Conservation (phyloP, 2,888 invertebrate species). For the Watsonalla cultraria region DNA sequence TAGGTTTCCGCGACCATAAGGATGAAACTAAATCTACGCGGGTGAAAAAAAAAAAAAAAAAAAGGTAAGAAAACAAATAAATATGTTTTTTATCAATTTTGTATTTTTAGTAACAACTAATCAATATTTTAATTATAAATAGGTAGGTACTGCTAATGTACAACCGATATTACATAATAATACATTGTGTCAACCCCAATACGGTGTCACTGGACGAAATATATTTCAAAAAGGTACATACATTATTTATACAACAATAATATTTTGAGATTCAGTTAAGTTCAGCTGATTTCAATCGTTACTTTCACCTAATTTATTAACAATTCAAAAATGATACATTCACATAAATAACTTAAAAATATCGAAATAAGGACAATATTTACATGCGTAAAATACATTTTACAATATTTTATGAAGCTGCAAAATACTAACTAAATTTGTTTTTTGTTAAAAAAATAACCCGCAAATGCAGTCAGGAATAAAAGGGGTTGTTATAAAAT, state of each 20-base stretch:
- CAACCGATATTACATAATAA: slow-evolving; percentile 54
- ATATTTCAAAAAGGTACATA: slow-evolving; percentile 62
- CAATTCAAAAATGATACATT: slow-evolving; percentile 64
- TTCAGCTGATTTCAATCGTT: slow-evolving; percentile 73
- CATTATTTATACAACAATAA: slow-evolving; percentile 54
- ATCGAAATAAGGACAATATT: slow-evolving; percentile 53
- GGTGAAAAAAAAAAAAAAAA: no score
- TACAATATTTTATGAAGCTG: slow-evolving; percentile 9
- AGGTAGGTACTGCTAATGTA: slow-evolving; percentile 74
- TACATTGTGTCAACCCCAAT: slow-evolving; percentile 59
- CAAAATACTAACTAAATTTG: slow-evolving; percentile 11
- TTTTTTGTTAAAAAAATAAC: slow-evolving; percentile 41
- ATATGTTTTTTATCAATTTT: slow-evolving; percentile 65
- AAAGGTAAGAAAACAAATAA: slow-evolving; percentile 22
- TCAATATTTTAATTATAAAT: slow-evolving; percentile 68
- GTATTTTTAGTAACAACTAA: slow-evolving; percentile 78
- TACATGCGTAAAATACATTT: slow-evolving; percentile 60
- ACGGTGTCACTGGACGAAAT: slow-evolving; percentile 68
- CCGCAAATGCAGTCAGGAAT: slow-evolving; percentile 47
- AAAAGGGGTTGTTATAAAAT: slow-evolving; percentile 50
- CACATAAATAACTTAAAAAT: slow-evolving; percentile 74
- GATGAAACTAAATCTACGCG: no score
- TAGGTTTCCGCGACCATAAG: no score
- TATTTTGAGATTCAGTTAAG: slow-evolving; percentile 71
- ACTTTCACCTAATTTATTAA: slow-evolving; percentile 50